Conservation (phyloP, 2,888 invertebrate species). For the Phymatocera aterrima region DNA sequence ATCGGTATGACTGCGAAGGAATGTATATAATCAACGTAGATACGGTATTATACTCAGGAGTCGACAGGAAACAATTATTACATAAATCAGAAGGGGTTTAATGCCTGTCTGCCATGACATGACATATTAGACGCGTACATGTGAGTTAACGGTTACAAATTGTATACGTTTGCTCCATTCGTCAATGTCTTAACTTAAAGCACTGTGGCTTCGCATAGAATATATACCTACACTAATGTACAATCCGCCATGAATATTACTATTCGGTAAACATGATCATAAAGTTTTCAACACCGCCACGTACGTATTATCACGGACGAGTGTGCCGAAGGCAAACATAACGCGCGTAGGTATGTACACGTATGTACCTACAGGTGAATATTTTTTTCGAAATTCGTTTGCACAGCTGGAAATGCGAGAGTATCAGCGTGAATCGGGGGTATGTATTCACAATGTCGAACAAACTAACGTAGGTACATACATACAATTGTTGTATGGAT, state of each 20-base stretch:
- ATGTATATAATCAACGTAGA: background rate
- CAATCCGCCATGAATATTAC: background rate
- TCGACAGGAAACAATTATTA: constrained; percentile 21
- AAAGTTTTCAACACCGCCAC: background rate
- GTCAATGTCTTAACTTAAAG: constrained; percentile 30
- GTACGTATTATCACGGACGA: background rate
- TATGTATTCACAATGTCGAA: background rate
- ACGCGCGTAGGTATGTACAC: background rate
- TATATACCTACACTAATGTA: background rate
- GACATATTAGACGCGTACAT: too few relatives aligned
- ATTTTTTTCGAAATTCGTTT: constrained; percentile 2
- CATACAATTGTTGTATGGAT: background rate
- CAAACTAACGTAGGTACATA: background rate
- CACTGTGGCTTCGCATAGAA: background rate
- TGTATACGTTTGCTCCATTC: constrained; percentile 21
- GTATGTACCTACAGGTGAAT: too few relatives aligned
- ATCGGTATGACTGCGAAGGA: constrained; percentile 1
- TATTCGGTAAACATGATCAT: constrained; percentile 28
- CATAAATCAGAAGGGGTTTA: constrained; percentile 17
- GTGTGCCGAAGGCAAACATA: background rate
- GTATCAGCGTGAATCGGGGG: background rate
- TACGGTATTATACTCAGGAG: constrained; percentile 1
- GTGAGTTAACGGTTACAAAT: constrained; percentile 30
- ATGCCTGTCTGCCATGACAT: background rate
- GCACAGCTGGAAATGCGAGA: background rate